These are phyloP conservation scores for Orgyia antiqua DNA, from an alignment of 2,888 invertebrate genomes.

Conservation along the genomic window DNA sequence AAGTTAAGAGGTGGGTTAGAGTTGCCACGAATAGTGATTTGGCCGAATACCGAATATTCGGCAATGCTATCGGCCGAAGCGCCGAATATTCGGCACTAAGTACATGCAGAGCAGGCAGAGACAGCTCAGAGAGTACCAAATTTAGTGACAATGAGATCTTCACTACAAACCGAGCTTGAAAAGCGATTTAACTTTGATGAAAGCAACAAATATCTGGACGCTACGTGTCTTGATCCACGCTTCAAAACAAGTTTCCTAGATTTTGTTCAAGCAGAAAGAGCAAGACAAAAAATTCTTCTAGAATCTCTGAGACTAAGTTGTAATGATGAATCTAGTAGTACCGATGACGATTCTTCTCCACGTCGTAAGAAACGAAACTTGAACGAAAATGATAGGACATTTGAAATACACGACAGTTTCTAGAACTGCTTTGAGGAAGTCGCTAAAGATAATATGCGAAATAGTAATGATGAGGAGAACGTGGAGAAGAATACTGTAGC, in stretches of 20 bases:
- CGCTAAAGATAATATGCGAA: constrained; percentile 17
- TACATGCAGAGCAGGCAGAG: too few species aligned
- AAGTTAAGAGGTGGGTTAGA: too few species aligned
- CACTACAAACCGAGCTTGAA: constrained; percentile 1
- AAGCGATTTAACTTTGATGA: constrained; percentile 4
- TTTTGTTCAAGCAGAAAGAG: constrained; percentile 1
- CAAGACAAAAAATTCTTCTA: constrained; percentile 1
- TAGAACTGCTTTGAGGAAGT: constrained; percentile 27
- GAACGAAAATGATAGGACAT: constrained; percentile 5
- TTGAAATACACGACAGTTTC: constrained; percentile 24
- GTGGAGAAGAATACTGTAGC: not conserved
- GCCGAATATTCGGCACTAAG: too few species aligned
- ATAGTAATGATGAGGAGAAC: not conserved
- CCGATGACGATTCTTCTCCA: constrained; percentile 13
- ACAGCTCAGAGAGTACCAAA: not conserved
- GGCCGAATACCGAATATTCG: too few species aligned
- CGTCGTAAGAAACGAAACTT: constrained; percentile 15
- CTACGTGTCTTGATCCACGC: constrained; percentile 3
- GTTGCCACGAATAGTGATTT: too few species aligned
- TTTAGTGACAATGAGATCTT: constrained; percentile 6
- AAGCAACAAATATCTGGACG: constrained; percentile 5
- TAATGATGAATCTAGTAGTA: not conserved
- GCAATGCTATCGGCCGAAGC: too few species aligned
- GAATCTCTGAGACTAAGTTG: constrained; percentile 1
- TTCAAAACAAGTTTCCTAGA: not conserved